Evolutionary conservation across 2,888 invertebrate species (phyloP).

Genomic region (Diarsia dahlii): DNA sequence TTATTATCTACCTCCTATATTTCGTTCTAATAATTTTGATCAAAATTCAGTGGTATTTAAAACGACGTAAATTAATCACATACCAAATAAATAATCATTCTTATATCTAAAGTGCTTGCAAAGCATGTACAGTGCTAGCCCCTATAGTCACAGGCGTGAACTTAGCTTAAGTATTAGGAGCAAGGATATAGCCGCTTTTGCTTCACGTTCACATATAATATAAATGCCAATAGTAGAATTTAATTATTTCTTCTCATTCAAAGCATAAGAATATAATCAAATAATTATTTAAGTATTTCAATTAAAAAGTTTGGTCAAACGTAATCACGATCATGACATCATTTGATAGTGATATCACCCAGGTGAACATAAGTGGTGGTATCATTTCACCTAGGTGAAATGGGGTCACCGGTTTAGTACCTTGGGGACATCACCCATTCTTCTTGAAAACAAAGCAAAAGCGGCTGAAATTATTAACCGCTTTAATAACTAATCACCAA

Average conservation of each 20-base stretch:
- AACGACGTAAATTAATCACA: slow-evolving; percentile 65
- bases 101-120: slow-evolving; percentile 68
- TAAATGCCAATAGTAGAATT: not conserved
- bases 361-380: too few relatives aligned
- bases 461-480: slow-evolving; percentile 42
- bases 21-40: slow-evolving; percentile 3
- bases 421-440: too few relatives aligned
- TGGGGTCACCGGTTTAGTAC: too few relatives aligned
- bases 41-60: slow-evolving; percentile 64
- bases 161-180: slow-evolving; percentile 55
- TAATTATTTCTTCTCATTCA: not conserved
- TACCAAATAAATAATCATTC: slow-evolving; percentile 57
- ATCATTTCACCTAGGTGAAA: too few relatives aligned
- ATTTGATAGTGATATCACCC: slow-evolving; percentile 1
- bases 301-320: slow-evolving; percentile 12
- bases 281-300: not conserved
- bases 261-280: not conserved
- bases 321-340: slow-evolving; percentile 11
- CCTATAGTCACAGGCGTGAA: slow-evolving; percentile 39
- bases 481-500: slow-evolving; percentile 54
- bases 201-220: not conserved
- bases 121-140: slow-evolving; percentile 73
- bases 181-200: slow-evolving; percentile 38
- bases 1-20: slow-evolving; percentile 5
- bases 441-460: slow-evolving; percentile 54